Conservation (phyloP, 2,888 invertebrate genomes). For the Ferrisia virgata region DNA sequence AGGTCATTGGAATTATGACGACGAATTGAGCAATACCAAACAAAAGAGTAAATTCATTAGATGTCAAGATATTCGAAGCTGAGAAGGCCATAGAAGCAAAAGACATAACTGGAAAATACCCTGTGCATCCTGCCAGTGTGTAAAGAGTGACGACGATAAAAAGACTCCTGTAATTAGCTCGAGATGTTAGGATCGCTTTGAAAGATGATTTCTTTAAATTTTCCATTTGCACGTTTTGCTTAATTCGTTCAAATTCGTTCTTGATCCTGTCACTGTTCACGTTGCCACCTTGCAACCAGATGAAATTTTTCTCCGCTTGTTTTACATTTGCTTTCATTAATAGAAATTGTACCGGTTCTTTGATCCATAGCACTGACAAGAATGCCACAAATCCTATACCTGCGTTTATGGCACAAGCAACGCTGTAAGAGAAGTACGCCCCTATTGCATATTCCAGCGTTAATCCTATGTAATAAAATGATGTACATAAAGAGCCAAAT, state of each 20-base stretch:
- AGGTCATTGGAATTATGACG: background rate
- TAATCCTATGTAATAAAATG: background rate
- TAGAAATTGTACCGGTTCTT: background rate
- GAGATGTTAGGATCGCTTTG: background rate
- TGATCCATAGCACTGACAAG: background rate
- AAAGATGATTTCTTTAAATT: background rate
- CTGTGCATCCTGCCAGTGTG: background rate
- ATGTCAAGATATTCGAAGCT: background rate
- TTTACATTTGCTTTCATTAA: background rate
- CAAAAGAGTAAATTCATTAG: background rate
- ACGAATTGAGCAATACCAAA: background rate
- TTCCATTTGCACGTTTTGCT: background rate
- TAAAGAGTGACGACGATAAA: background rate
- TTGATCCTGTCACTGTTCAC: no score
- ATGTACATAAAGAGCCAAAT: background rate
- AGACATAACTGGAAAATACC: background rate
- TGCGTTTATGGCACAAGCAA: background rate
- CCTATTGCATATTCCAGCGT: background rate
- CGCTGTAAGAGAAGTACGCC: background rate
- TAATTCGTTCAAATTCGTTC: constrained; percentile 1
- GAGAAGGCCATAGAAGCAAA: background rate
- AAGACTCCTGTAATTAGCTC: background rate
- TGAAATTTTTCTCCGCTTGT: background rate
- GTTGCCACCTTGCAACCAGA: background rate
- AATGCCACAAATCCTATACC: background rate